phyloP scores from a whole-genome alignment of 2,888 invertebrate species.

The Pediacus dermestoides region DNA sequence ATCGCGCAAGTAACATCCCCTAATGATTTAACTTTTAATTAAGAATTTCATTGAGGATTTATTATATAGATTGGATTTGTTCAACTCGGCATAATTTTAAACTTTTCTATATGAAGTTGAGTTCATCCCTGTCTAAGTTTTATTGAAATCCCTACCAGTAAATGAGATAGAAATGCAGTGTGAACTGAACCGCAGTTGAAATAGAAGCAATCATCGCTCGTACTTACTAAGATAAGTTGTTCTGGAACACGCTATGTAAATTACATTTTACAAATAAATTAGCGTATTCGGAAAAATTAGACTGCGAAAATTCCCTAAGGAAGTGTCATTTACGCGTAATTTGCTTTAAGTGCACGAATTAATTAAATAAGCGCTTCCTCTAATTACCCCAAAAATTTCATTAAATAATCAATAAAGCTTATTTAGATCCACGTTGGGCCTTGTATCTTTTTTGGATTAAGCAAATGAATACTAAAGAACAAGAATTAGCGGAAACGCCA shows the following conservation, averaged over 20 bases:
- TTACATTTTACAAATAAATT: constrained; percentile 17
- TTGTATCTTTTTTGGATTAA: too few species aligned
- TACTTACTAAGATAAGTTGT: constrained; percentile 1
- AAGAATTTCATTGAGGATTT: constrained; percentile 7
- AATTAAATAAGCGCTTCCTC: constrained; percentile 16
- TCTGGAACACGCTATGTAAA: constrained; percentile 9
- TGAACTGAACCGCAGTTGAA: background rate
- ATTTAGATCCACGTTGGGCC: too few species aligned
- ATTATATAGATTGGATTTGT: background rate
- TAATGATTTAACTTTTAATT: constrained; percentile 23
- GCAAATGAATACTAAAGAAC: too few species aligned
- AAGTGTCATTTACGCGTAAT: constrained; percentile 21
- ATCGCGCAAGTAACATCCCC: constrained; percentile 7
- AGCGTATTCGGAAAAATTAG: constrained; percentile 10
- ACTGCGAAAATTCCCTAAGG: constrained; percentile 11
- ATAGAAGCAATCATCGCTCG: background rate
- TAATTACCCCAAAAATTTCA: constrained; percentile 21
- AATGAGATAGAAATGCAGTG: constrained; percentile 1
- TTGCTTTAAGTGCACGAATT: constrained; percentile 19
- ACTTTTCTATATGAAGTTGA: background rate
- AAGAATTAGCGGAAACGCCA: too few species aligned
- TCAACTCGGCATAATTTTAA: background rate
- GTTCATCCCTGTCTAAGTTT: too few species aligned
- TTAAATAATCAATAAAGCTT: constrained; percentile 11
- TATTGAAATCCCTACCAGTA: background rate